Evolutionary conservation across 2,888 invertebrate genomes (phyloP), one percentile per base, ranked within the genome.

Genomic region (Rhingia rostrata): DNA sequence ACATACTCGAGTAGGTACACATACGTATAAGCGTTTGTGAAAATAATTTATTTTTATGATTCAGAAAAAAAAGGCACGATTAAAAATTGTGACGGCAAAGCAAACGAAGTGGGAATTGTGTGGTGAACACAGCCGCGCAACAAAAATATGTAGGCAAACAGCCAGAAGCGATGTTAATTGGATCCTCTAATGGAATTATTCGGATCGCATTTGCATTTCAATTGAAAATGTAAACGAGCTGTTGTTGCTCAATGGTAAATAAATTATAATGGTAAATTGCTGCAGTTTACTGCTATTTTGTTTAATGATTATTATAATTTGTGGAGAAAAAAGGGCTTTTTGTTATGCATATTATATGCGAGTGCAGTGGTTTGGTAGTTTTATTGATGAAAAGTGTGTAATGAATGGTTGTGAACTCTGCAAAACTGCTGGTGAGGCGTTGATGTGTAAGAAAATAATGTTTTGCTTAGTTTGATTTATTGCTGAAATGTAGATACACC

Each of bases 131-230:
- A 54, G 14, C 10, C 22, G 35, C 39, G n/a, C 12, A 32, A 14
- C 9, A 49, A 56, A 60, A 61, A 66, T 37, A 14, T 53, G 7
- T 5, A 47, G 22, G 35, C 22, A 56, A 64, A 74, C 69, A 74
- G 63, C 73, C 74, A 74, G 70, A 66, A 84, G 84, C 80, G 79
- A 80, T 84, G 84, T 70, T 84, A 84, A 84, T 84, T 84, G 84
- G 80, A 74, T 45, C 37, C 80, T 80, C 80, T 80, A 84, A 84
- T 84, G 80, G 84, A 80, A 84, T 84, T 84, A 84, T 84, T 84
- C 80, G 74, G 60, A 80, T 84, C 84, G 80, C 84, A 84, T 84
- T 84, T 84, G 84, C 84, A 84, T 84, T 80, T 84, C 84, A 84
- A 84, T 84, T 80, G 84, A 80, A 80, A 75, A 79, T 80, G 84